These are phyloP conservation scores for Smutsia temminckii DNA, from an alignment of 2,797 vertebrate species.

Conservation along the genomic window DNA sequence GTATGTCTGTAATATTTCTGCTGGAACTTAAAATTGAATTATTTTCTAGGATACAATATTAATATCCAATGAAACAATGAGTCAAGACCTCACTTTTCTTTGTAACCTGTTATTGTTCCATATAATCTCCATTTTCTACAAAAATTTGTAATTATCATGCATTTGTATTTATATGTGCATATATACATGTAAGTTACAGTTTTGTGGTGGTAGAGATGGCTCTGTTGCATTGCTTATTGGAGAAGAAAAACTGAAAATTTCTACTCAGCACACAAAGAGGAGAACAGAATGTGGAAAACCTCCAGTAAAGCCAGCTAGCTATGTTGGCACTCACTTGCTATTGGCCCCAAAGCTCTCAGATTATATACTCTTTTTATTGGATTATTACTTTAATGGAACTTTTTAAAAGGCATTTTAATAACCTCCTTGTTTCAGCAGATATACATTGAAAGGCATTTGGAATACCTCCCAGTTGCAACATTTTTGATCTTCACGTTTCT, in stretches of 20 bases:
- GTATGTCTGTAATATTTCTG: background rate
- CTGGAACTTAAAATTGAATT: background rate
- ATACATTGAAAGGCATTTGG: constrained; percentile 71
- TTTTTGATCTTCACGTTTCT: constrained; percentile 80
- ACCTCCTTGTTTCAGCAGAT: constrained; percentile 80
- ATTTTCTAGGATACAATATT: background rate
- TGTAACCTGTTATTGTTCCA: background rate
- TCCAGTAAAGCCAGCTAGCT: background rate
- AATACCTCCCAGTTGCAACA: constrained; percentile 73
- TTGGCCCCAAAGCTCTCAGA: constrained; percentile 57
- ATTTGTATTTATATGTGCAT: background rate
- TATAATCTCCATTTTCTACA: background rate
- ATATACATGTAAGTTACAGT: background rate
- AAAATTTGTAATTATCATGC: background rate
- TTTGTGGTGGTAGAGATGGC: background rate
- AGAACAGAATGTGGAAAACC: constrained; percentile 8
- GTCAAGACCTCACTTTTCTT: background rate
- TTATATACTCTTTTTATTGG: constrained; percentile 73
- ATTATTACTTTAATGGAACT: constrained; percentile 80
- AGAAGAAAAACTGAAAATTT: background rate
- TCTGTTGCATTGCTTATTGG: background rate
- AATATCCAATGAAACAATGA: background rate
- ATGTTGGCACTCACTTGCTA: constrained; percentile 21
- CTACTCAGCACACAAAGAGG: constrained; percentile 37
- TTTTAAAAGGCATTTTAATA: constrained; percentile 81